Base-by-base conservation (phyloP, 30 jellyfish, hydroid and myxozoan genomes). In the Hydractinia echinata region DNA sequence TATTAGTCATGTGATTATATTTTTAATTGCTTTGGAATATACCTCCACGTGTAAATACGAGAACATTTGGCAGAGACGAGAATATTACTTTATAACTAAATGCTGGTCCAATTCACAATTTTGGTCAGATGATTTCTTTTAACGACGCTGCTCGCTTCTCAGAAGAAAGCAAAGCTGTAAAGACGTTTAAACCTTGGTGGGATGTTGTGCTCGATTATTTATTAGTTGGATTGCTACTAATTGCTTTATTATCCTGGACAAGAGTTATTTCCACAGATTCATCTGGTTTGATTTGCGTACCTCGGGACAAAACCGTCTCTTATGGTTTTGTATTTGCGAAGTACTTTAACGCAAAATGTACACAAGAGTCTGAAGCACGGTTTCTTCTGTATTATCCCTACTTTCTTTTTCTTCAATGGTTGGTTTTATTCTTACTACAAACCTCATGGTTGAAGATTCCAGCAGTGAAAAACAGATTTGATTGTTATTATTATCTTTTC, bases 171-270 rank as follows among this genome's bases (percentile, higher is more conserved):
- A 64, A 44, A 13, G 74, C 74, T n/a, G 74, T 64, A 6, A 44
- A 51, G 39, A 64, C 74, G 74, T 64, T 64, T 64, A 64, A 64
- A 64, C 19, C 74, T 1, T 64, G 74, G 74, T n/a, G 18, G 74
- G 74, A 64, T 64, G 74, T 64, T 8, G 51, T 64, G 8, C 39
- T 44, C 74, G 74, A 64, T 64, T 51, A 64, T 7, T 51, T 64
- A 7, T n/a, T 64, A 7, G 51, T 64, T 64, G 74, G 51, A 6
- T 64, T 64, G 18, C 74, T 64, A 7, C 1, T 64, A 0, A 64
- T 64, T 13, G 39, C 74, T 44, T 13, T 64, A 51, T 13, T 64
- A 6, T 64, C 74, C 7, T 64, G 74, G 74, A 64, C 74, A 64
- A 44, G 39, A 7, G 74, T 64, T 64, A 64, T 64, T n/a, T 64